A percentile compares a stretch with the other conserved stretches of the same genome.
phyloP scores from a whole-genome alignment of 2,113 vertebrate genomes.

The Lycaon pictus region DNA sequence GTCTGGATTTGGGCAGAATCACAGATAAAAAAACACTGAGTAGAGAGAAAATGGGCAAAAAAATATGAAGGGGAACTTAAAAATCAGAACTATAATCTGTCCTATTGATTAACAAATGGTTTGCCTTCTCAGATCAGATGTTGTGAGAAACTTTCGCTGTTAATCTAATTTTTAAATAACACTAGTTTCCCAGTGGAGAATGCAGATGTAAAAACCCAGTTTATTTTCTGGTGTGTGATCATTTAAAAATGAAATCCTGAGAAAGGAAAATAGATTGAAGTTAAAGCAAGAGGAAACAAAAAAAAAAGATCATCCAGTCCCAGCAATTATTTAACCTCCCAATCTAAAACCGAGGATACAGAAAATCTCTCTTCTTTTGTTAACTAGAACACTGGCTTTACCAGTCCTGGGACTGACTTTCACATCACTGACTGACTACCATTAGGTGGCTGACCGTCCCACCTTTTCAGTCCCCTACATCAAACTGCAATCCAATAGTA shows the following conservation, averaged over 20 bases:
- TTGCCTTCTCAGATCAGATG: conserved; percentile 15
- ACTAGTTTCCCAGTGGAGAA: conserved; percentile 24
- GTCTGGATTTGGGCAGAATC: background rate
- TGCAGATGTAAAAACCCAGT: conserved; percentile 8
- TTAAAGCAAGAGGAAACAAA: conserved; percentile 18
- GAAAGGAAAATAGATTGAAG: background rate
- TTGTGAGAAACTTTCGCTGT: conserved; percentile 30
- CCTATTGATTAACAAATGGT: conserved; percentile 3
- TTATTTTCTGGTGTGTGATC: background rate
- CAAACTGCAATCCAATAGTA: background rate
- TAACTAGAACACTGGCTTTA: background rate
- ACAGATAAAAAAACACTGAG: background rate
- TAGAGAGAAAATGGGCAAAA: background rate
- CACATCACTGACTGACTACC: background rate
- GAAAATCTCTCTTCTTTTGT: background rate
- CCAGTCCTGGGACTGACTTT: background rate
- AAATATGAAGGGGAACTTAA: background rate
- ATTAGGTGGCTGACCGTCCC: background rate
- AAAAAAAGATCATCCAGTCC: background rate
- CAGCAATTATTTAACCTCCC: background rate
- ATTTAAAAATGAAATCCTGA: conserved; percentile 42
- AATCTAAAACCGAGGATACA: background rate
- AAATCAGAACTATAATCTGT: background rate
- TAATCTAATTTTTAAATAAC: conserved; percentile 23
- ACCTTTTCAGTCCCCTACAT: background rate